Evolutionary conservation across 1,140 invertebrate genomes (phyloP).

Genomic region (Trachelipus rathkii): DNA sequence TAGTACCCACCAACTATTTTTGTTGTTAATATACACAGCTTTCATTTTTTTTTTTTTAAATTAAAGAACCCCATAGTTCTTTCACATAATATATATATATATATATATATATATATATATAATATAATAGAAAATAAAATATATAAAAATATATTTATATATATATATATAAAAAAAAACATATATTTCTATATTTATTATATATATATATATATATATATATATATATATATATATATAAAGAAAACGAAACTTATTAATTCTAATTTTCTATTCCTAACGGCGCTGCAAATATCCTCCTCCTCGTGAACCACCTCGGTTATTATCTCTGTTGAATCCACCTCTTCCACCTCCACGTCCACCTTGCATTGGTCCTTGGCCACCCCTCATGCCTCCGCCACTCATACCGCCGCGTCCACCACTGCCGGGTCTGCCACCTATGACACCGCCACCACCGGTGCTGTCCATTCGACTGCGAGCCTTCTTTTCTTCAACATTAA

Average conservation of each 20-base stretch:
- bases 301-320: background rate
- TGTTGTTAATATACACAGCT: too few species aligned
- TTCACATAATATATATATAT: too few species aligned
- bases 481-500: slow-evolving; percentile 1
- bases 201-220: background rate
- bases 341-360: background rate
- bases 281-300: background rate
- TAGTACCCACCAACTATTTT: too few species aligned
- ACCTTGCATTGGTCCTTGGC: background rate
- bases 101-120: background rate
- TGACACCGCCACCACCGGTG: background rate
- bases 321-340: background rate
- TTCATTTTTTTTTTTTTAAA: too few species aligned
- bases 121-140: too few species aligned
- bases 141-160: background rate
- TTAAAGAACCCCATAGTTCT: too few species aligned
- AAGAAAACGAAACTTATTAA: background rate
- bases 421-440: background rate
- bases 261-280: background rate
- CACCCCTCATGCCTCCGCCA: background rate
- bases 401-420: background rate
- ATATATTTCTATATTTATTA: background rate
- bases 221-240: background rate
- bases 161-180: background rate
- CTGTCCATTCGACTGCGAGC: background rate